Percentiles rank a stretch among this genome's conserved stretches.
Evolutionary conservation across 2,797 vertebrate species (phyloP).

Genomic region (Spinus pinus): DNA sequence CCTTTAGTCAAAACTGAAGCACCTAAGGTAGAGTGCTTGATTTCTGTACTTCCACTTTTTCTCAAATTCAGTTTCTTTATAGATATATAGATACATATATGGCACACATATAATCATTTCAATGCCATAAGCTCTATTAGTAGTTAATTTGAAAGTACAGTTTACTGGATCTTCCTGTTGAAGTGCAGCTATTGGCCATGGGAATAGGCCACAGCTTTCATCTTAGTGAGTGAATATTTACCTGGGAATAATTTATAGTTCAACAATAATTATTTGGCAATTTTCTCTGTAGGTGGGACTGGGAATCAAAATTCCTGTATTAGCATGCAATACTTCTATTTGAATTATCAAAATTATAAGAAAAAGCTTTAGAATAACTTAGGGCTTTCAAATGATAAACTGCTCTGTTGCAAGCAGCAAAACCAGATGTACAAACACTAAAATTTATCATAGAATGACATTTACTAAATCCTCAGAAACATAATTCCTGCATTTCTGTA

Average conservation of each 20-base stretch:
- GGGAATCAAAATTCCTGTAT: not conserved
- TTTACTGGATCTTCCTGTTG: not conserved
- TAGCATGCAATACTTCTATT: not conserved
- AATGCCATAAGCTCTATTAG: not conserved
- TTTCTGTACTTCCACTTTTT: not conserved
- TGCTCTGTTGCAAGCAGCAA: not conserved
- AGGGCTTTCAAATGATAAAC: constrained; percentile 22
- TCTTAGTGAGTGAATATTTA: constrained; percentile 39
- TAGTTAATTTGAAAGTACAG: not conserved
- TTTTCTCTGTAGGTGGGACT: not conserved
- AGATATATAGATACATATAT: not conserved
- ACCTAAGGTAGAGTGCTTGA: not conserved
- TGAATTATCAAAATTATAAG: constrained; percentile 39
- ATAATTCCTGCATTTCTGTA: not conserved
- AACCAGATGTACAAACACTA: not conserved
- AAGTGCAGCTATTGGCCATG: not conserved
- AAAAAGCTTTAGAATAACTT: constrained; percentile 49
- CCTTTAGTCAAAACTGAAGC: not conserved
- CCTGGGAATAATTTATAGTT: constrained; percentile 30
- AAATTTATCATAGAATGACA: not conserved
- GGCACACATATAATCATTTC: not conserved
- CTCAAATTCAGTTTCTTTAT: not conserved
- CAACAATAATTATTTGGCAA: constrained; percentile 21
- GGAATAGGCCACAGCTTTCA: not conserved
- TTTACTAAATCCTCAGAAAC: not conserved